These are phyloP conservation scores for Sebastes nivosus DNA, from an alignment of 2,797 vertebrate species.

Conservation along the genomic window DNA sequence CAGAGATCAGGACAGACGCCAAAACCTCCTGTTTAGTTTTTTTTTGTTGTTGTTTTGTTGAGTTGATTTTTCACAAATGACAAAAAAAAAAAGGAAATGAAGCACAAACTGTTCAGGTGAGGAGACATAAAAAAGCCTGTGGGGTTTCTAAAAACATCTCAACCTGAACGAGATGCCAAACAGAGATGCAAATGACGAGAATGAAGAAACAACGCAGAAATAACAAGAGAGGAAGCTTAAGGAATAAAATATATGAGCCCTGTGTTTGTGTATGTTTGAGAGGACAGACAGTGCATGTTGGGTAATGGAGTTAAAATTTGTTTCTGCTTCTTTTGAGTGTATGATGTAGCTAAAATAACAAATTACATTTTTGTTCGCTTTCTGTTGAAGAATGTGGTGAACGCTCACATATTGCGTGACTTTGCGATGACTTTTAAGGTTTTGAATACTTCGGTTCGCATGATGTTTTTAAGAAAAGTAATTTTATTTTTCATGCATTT, in stretches of 20 bases:
- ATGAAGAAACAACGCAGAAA: background rate
- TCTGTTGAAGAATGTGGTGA: background rate
- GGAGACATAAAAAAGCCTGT: constrained; percentile 9
- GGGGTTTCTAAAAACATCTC: constrained; percentile 34
- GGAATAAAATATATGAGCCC: background rate
- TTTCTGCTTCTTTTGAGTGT: background rate
- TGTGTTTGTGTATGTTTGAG: background rate
- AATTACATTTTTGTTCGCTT: background rate
- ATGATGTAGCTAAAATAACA: background rate
- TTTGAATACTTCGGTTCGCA: background rate
- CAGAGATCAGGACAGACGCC: background rate
- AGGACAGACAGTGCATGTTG: background rate
- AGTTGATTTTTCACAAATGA: constrained; percentile 7
- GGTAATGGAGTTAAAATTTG: background rate
- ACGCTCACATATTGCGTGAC: too few relatives aligned
- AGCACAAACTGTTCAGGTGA: constrained; percentile 41
- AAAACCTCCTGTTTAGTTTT: background rate
- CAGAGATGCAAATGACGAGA: constrained; percentile 12
- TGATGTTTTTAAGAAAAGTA: too few relatives aligned
- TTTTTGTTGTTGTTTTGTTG: background rate
- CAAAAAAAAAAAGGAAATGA: background rate
- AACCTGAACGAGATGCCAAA: constrained; percentile 5
- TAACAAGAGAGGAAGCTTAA: background rate
- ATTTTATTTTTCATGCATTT: too few relatives aligned
- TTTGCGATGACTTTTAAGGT: background rate